phyloP scores from a whole-genome alignment of 2,113 vertebrate species.

The Aptenodytes forsteri region DNA sequence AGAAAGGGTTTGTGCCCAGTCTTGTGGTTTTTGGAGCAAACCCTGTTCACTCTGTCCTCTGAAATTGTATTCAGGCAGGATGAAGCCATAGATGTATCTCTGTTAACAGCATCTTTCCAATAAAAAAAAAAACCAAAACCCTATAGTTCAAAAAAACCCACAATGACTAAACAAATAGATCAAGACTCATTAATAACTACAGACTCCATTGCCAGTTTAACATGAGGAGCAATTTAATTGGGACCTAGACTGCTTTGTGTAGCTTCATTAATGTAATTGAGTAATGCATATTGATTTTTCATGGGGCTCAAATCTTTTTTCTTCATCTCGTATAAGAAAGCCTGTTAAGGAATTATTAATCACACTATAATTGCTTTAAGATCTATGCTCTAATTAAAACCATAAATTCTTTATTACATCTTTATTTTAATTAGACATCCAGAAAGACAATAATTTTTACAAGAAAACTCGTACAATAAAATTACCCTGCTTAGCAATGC shows the following conservation, averaged over 20 bases:
- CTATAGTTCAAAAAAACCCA: not conserved
- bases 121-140: not conserved
- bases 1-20: not conserved
- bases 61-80: not conserved
- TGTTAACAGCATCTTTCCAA: not conserved
- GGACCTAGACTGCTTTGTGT: slow-evolving; percentile 61
- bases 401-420: slow-evolving; percentile 79
- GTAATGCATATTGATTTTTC: slow-evolving; percentile 79
- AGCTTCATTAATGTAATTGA: slow-evolving; percentile 75
- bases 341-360: slow-evolving; percentile 80
- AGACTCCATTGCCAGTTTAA: slow-evolving; percentile 53
- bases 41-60: not conserved
- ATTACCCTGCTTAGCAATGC: slow-evolving; percentile 66
- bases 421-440: slow-evolving; percentile 81
- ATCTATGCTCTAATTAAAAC: slow-evolving; percentile 80
- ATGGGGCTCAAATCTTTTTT: slow-evolving; percentile 70
- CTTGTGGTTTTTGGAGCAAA: not conserved
- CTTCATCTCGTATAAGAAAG: slow-evolving; percentile 67
- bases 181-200: slow-evolving; percentile 53
- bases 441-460: slow-evolving; percentile 81
- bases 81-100: not conserved
- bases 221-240: slow-evolving; percentile 69
- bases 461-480: slow-evolving; percentile 73
- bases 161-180: slow-evolving; percentile 44
- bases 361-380: slow-evolving; percentile 78